These are phyloP conservation scores for Dermolepida albohirtum DNA, from an alignment of 2,888 invertebrate genomes.

Conservation along the genomic window DNA sequence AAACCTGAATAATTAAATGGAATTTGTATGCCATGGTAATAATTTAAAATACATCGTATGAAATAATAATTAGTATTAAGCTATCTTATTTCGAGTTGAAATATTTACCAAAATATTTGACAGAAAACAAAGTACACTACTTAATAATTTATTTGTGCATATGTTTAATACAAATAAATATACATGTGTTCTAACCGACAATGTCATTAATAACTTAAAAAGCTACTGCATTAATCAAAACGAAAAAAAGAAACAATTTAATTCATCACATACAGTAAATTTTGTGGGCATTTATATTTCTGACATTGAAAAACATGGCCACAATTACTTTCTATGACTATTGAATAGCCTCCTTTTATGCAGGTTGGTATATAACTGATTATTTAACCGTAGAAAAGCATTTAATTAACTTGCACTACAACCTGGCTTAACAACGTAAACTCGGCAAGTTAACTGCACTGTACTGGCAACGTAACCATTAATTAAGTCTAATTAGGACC, in stretches of 20 bases:
- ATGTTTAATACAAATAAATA: neutral
- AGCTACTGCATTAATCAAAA: slow-evolving; percentile 30
- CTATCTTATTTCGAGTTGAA: no score
- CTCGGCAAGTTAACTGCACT: slow-evolving; percentile 47
- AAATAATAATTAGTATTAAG: no score
- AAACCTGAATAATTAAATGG: no score
- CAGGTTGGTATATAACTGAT: slow-evolving; percentile 47
- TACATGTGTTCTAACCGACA: slow-evolving; percentile 10
- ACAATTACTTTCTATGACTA: slow-evolving; percentile 36
- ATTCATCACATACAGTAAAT: slow-evolving; percentile 17
- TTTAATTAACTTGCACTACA: slow-evolving; percentile 53
- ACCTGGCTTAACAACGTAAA: slow-evolving; percentile 49
- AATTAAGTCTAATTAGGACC: slow-evolving; percentile 52
- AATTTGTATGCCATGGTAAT: no score
- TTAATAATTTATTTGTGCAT: no score
- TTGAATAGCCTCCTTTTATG: slow-evolving; percentile 27
- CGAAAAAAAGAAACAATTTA: slow-evolving; percentile 25
- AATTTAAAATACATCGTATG: no score
- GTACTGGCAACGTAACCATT: slow-evolving; percentile 49
- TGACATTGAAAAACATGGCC: slow-evolving; percentile 35
- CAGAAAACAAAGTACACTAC: no score
- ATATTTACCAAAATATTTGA: no score
- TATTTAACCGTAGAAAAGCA: slow-evolving; percentile 52
- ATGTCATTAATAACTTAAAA: slow-evolving; percentile 17
- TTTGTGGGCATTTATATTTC: slow-evolving; percentile 27